Evolutionary conservation across 2,113 vertebrate genomes (phyloP).

Genomic region (Ptilonorhynchus violaceus): DNA sequence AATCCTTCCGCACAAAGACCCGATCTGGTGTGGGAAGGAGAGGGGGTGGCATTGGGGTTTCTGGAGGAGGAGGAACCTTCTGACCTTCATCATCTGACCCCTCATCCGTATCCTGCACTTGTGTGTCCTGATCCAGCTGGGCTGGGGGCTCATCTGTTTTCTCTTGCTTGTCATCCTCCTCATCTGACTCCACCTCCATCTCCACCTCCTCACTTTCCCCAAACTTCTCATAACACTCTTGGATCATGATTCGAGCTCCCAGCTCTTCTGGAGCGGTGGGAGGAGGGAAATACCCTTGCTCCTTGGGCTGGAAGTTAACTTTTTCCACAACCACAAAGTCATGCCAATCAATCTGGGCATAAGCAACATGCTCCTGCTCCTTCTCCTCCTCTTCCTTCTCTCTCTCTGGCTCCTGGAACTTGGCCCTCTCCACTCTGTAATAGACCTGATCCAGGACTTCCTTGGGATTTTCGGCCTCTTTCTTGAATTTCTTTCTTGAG

Average conservation of each 20-base stretch:
- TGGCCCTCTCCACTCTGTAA: constrained; percentile 98
- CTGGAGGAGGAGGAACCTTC: constrained; percentile 91
- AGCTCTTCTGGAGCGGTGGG: constrained; percentile 96
- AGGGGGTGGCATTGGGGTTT: constrained; percentile 94
- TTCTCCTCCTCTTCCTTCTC: constrained; percentile 98
- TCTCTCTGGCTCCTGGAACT: constrained; percentile 95
- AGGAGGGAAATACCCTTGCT: constrained; percentile 97
- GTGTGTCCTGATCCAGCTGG: constrained; percentile 94
- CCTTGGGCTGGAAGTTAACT: constrained; percentile 95
- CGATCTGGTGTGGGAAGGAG: constrained; percentile 96
- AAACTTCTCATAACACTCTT: constrained; percentile 97
- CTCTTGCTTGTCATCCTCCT: constrained; percentile 86
- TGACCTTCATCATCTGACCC: constrained; percentile 94
- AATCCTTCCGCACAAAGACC: constrained; percentile 97
- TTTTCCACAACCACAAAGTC: constrained; percentile 99
- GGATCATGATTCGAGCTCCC: constrained; percentile 95
- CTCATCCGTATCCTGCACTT: constrained; percentile 99
- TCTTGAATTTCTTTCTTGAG: constrained; percentile 96
- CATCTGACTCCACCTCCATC: constrained; percentile 98
- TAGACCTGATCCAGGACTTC: constrained; percentile 97
- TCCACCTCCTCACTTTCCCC: constrained; percentile 98
- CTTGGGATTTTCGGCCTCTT: constrained; percentile 91
- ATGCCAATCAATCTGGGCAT: constrained; percentile 98
- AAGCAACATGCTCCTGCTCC: constrained; percentile 94
- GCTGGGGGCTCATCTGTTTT: constrained; percentile 78